Percentiles rank a stretch among this genome's conserved stretches.
phyloP scores from a whole-genome alignment of 2,113 vertebrate genomes.

The Trichomycterus rosablanca region DNA sequence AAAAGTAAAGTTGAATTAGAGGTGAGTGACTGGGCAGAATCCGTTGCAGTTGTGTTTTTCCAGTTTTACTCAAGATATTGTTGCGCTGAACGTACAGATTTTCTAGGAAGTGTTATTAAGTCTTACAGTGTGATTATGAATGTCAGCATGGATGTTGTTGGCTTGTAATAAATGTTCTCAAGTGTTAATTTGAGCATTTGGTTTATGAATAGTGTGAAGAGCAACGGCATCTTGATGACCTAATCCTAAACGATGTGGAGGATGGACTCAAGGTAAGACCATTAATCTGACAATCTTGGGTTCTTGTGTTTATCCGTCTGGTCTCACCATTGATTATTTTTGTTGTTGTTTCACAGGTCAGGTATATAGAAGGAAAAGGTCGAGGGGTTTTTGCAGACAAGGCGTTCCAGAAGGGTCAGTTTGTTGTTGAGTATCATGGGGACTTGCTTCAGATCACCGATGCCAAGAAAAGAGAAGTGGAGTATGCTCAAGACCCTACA shows the following conservation, averaged over 20 bases:
- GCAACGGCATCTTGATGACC: slow-evolving; percentile 80
- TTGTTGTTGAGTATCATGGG: slow-evolving; percentile 94
- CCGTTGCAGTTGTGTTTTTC: no score
- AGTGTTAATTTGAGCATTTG: no score
- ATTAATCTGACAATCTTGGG: no score
- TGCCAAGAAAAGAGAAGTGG: slow-evolving; percentile 82
- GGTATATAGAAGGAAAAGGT: slow-evolving; percentile 84
- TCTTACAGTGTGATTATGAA: no score
- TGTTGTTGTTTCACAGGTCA: slow-evolving; percentile 77
- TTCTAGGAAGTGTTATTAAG: no score
- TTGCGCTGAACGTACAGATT: neutral
- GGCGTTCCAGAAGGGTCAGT: slow-evolving; percentile 85
- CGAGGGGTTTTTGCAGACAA: slow-evolving; percentile 85
- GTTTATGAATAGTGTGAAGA: slow-evolving; percentile 78
- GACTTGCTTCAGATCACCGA: slow-evolving; percentile 88
- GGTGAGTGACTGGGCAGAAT: no score
- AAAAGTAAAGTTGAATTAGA: slow-evolving; percentile 88
- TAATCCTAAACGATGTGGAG: slow-evolving; percentile 87
- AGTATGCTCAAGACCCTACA: slow-evolving; percentile 85
- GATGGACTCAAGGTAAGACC: slow-evolving; percentile 88
- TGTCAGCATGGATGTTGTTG: no score
- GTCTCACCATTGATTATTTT: no score
- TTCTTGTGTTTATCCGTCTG: no score
- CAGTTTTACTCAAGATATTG: no score
- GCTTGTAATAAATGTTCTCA: no score